Percentiles rank a stretch among this genome's conserved stretches.
phyloP scores from a whole-genome alignment of 2,888 invertebrate species.

The Ectropis crepuscularia region DNA sequence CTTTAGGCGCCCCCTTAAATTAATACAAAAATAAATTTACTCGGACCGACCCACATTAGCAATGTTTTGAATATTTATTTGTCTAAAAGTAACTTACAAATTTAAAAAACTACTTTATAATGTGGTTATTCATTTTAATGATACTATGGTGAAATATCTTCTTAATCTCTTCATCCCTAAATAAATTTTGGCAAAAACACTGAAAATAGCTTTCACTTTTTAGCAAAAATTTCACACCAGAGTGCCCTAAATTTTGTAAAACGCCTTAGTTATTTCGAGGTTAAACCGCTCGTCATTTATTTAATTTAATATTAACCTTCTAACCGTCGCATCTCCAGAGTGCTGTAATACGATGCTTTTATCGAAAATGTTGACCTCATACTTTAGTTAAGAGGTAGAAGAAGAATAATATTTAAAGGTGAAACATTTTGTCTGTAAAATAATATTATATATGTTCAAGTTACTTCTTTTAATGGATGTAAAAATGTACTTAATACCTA shows the following conservation, averaged over 20 bases:
- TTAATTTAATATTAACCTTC: constrained; percentile 47
- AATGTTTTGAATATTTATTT: too few relatives aligned
- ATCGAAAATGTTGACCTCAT: constrained; percentile 44
- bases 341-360: constrained; percentile 44
- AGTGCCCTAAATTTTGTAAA: constrained; percentile 8
- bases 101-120: too few relatives aligned
- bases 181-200: not conserved
- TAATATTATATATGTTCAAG: too few relatives aligned
- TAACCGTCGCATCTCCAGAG: constrained; percentile 45
- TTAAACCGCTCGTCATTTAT: constrained; percentile 43
- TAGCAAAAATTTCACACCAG: constrained; percentile 7
- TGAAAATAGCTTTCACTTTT: constrained; percentile 5
- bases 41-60: too few relatives aligned
- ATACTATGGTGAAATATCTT: too few relatives aligned
- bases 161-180: not conserved
- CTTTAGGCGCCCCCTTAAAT: too few relatives aligned
- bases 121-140: too few relatives aligned
- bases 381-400: constrained; percentile 19
- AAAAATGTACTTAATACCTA: too few relatives aligned
- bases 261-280: constrained; percentile 21
- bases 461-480: too few relatives aligned
- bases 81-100: too few relatives aligned
- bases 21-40: too few relatives aligned
- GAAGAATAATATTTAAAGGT: not conserved
- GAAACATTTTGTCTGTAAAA: too few relatives aligned